Evolutionary conservation across 2,113 vertebrate genomes (phyloP).

Genomic region (Spilogale gracilis): DNA sequence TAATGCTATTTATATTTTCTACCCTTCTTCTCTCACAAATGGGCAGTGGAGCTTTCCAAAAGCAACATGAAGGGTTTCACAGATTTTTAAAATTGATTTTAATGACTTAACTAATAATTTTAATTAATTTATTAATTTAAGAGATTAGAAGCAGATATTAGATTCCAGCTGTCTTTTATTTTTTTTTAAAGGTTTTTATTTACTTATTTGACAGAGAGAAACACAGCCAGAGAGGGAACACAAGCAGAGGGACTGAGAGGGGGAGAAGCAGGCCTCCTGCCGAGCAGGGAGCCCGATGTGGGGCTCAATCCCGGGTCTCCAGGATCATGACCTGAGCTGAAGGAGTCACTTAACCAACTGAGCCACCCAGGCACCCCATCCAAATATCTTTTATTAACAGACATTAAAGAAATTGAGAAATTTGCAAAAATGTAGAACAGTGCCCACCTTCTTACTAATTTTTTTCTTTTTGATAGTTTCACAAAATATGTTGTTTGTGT

Average conservation of each 20-base stretch:
- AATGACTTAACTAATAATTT: neutral
- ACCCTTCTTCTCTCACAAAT: neutral
- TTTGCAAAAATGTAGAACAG: neutral
- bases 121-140: neutral
- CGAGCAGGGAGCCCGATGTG: no score
- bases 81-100: neutral
- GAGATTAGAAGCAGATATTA: neutral
- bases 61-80: neutral
- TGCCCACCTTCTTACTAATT: neutral
- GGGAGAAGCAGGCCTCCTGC: no score
- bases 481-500: neutral
- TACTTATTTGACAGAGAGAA: no score
- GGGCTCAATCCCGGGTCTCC: no score
- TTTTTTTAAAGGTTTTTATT: no score
- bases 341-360: no score
- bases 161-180: neutral
- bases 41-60: neutral
- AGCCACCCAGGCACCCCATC: no score
- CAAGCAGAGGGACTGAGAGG: no score
- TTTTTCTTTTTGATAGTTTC: constrained; percentile 26
- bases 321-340: no score
- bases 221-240: no score
- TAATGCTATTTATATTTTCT: neutral
- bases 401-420: neutral
- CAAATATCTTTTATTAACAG: neutral